Conservation (phyloP, 2,888 invertebrate genomes). For the Torymus tubicola region DNA sequence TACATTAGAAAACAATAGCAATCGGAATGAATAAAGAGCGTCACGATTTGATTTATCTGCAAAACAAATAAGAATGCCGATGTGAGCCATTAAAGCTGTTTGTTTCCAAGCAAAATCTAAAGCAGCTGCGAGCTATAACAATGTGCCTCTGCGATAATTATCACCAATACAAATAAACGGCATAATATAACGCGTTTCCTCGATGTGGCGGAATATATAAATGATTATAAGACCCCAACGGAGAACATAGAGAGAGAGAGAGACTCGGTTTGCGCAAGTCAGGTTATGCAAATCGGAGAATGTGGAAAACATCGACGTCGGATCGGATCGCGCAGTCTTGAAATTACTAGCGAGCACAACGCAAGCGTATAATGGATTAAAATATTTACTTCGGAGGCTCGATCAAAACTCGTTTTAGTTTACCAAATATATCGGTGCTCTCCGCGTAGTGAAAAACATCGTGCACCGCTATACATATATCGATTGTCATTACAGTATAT, state of each 20-base stretch:
- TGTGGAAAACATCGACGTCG: conserved; percentile 39
- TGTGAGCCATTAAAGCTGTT: too few relatives aligned
- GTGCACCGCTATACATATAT: background rate
- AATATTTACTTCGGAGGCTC: background rate
- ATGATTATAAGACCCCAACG: conserved; percentile 20
- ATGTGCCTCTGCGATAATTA: too few relatives aligned
- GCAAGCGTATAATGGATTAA: background rate
- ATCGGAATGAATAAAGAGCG: too few relatives aligned
- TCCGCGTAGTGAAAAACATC: background rate
- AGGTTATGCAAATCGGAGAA: conserved; percentile 44
- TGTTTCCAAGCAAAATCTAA: too few relatives aligned
- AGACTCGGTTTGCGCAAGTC: conserved; percentile 26
- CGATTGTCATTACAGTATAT: too few relatives aligned
- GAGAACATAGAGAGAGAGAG: background rate
- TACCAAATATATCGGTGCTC: background rate
- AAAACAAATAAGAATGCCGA: too few relatives aligned
- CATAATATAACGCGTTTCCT: too few relatives aligned
- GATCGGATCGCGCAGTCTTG: conserved; percentile 15
- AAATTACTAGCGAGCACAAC: conserved; percentile 12
- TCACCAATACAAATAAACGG: too few relatives aligned
- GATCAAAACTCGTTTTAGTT: conserved; percentile 8
- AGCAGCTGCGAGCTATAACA: too few relatives aligned
- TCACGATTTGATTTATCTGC: too few relatives aligned
- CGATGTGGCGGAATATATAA: conserved; percentile 4
- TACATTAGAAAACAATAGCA: too few relatives aligned